Evolutionary conservation across 2,113 vertebrate genomes (phyloP).

Genomic region (Brachionichthys hirsutus): DNA sequence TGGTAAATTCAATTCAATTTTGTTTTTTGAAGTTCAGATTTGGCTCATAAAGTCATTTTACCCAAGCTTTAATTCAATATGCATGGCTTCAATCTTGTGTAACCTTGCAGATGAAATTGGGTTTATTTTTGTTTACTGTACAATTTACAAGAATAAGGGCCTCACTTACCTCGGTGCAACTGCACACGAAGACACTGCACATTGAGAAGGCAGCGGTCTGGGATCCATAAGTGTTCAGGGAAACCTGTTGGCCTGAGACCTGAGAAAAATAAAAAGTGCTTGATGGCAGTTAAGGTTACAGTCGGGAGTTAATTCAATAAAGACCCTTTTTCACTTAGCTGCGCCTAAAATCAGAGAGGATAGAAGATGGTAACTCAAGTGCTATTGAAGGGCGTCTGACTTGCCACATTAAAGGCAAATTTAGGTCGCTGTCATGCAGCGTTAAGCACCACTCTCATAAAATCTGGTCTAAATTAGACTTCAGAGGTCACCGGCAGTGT

Average conservation of each 20-base stretch:
- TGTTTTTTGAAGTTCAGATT: conserved; percentile 50
- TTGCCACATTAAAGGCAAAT: conserved; percentile 51
- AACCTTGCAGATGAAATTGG: conserved; percentile 26
- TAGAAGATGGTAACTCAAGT: conserved; percentile 51
- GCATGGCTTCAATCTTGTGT: conserved; percentile 28
- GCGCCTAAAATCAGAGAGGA: conserved; percentile 44
- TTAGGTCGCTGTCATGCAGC: conserved; percentile 35
- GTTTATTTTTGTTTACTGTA: conserved; percentile 43
- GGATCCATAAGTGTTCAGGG: conserved; percentile 22
- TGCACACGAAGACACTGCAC: conserved; percentile 15
- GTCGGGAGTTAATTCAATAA: conserved; percentile 69
- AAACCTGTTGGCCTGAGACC: conserved; percentile 49
- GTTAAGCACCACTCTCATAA: conserved; percentile 40
- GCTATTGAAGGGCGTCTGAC: conserved; percentile 39
- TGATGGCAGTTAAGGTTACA: conserved; percentile 54
- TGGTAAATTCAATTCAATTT: conserved; percentile 40
- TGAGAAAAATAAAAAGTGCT: conserved; percentile 47
- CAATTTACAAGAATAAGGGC: conserved; percentile 28
- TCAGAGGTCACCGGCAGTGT: conserved; percentile 26
- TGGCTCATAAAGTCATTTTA: conserved; percentile 41
- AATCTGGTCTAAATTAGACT: conserved; percentile 22
- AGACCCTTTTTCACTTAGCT: conserved; percentile 49
- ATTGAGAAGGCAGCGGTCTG: conserved; percentile 29
- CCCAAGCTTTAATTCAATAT: conserved; percentile 39
- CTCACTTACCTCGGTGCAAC: conserved; percentile 35